Percentiles rank a stretch among this genome's conserved stretches.
Conservation (phyloP, 1,140 invertebrate species). For the Penaeus japonicus region DNA sequence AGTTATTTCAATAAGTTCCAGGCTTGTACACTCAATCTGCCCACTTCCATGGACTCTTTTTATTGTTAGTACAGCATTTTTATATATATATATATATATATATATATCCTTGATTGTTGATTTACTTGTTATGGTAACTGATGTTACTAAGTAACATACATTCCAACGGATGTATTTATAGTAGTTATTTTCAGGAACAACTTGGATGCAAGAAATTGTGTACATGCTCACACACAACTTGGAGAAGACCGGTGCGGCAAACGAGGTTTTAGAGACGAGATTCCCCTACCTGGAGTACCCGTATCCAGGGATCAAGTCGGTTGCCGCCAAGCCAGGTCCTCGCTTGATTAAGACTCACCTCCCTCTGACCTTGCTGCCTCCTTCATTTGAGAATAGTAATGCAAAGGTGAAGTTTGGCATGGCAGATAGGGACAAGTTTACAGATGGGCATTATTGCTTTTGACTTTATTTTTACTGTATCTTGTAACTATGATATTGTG, state of each 20-base stretch:
- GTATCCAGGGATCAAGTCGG: constrained; percentile 64
- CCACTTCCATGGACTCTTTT: too few relatives aligned
- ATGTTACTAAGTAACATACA: not conserved
- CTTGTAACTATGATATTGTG: too few relatives aligned
- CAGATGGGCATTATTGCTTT: not conserved
- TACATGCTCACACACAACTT: constrained; percentile 77
- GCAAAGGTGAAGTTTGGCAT: constrained; percentile 70
- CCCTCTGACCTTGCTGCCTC: constrained; percentile 64
- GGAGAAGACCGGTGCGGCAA: constrained; percentile 60
- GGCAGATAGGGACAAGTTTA: not conserved
- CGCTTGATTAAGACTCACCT: constrained; percentile 68
- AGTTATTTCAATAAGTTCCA: too few relatives aligned
- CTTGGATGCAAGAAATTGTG: constrained; percentile 83
- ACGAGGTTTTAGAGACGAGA: constrained; percentile 65
- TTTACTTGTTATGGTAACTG: not conserved
- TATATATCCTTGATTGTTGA: not conserved
- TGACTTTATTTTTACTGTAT: not conserved
- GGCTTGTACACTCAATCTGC: too few relatives aligned
- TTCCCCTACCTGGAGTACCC: constrained; percentile 69
- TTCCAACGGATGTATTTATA: too few relatives aligned
- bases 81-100: too few relatives aligned
- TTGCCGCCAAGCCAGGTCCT: constrained; percentile 52
- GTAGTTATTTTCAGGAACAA: constrained; percentile 70
- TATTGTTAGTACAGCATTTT: too few relatives aligned
- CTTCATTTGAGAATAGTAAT: constrained; percentile 52